These are phyloP conservation scores for Bimastos eiseni DNA, from an alignment of 2,888 invertebrate genomes.

Conservation along the genomic window DNA sequence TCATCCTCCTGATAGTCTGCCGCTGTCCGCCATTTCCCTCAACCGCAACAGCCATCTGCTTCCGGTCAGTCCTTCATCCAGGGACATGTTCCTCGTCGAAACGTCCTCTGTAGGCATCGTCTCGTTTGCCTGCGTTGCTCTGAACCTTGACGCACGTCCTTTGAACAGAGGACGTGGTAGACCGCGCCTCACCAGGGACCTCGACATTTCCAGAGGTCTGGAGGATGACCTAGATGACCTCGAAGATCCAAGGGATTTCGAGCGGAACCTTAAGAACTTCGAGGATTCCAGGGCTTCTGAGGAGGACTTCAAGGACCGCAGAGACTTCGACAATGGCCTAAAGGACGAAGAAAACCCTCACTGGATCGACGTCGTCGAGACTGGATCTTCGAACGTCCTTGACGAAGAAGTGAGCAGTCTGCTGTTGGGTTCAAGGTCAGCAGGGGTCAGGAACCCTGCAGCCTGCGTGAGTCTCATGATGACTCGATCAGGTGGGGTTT, in stretches of 20 bases:
- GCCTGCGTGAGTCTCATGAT: background rate
- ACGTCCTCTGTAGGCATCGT: background rate
- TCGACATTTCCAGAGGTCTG: background rate
- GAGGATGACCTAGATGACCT: background rate
- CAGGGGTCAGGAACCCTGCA: background rate
- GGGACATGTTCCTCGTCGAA: background rate
- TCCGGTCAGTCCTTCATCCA: background rate
- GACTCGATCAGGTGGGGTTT: background rate
- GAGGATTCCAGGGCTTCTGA: background rate
- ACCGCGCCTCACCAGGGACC: background rate
- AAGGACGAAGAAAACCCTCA: background rate
- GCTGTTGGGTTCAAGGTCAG: background rate
- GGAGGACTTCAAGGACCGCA: background rate
- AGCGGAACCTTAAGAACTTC: background rate
- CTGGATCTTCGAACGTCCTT: conserved; percentile 7
- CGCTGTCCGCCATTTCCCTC: conserved; percentile 4
- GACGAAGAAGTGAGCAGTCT: conserved; percentile 20
- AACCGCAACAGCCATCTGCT: background rate
- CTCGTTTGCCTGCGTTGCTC: background rate
- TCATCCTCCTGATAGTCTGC: background rate
- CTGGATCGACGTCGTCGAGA: background rate
- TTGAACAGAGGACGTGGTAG: too few species aligned
- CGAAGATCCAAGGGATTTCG: background rate
- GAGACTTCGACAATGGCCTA: background rate
- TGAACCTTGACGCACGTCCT: background rate